These are phyloP conservation scores for Himalopsyche kuldschensis DNA, from an alignment of 2,888 invertebrate species.

Conservation along the genomic window DNA sequence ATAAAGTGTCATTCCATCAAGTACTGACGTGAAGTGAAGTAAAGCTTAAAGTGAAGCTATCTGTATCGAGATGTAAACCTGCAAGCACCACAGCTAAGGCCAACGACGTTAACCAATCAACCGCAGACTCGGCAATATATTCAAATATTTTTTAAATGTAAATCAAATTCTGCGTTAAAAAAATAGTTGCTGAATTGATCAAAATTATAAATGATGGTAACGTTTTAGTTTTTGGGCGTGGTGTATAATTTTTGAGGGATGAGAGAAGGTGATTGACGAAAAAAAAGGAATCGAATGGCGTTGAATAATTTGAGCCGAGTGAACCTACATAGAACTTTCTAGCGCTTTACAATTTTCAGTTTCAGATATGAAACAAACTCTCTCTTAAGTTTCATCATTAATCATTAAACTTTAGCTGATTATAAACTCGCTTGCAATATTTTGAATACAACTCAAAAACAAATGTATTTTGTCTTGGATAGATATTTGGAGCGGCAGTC, in stretches of 20 bases:
- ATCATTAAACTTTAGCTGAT: conserved; percentile 31
- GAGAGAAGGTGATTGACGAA: background rate
- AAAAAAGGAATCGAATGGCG: background rate
- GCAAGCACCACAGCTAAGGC: too few relatives aligned
- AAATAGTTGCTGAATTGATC: too few relatives aligned
- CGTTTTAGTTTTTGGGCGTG: background rate
- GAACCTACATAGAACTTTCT: background rate
- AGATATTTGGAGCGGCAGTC: background rate
- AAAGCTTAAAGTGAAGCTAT: too few relatives aligned
- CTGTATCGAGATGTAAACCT: too few relatives aligned
- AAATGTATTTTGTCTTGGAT: background rate
- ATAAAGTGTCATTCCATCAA: too few relatives aligned
- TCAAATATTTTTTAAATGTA: too few relatives aligned
- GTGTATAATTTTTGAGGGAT: background rate
- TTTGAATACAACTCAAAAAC: background rate
- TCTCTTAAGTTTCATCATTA: conserved; percentile 11
- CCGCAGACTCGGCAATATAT: too few relatives aligned
- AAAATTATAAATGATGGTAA: too few relatives aligned
- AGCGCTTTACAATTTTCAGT: background rate
- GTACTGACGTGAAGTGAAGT: too few relatives aligned
- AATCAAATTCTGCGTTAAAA: too few relatives aligned
- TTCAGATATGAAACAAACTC: background rate
- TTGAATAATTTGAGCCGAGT: background rate
- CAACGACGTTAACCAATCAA: too few relatives aligned
- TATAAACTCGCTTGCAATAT: conserved; percentile 18